Evolutionary conservation across 2,888 invertebrate genomes (phyloP).

Genomic region (Ametastegia equiseti): DNA sequence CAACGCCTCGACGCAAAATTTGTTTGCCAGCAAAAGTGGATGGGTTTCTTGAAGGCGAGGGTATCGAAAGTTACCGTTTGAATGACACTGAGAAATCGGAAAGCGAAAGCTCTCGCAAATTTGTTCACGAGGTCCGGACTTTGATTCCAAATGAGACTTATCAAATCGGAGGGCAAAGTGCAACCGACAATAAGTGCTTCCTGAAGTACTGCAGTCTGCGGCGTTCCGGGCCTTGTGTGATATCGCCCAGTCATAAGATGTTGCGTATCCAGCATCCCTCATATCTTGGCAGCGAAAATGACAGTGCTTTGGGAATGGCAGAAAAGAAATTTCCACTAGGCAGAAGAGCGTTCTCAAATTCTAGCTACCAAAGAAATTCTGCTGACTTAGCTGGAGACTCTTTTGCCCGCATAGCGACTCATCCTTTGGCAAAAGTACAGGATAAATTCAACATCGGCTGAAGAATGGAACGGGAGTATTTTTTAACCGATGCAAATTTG

Average conservation of each 20-base stretch:
- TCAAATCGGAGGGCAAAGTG: not conserved
- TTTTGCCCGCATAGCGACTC: not conserved
- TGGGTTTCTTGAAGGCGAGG: not conserved
- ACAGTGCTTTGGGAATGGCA: not conserved
- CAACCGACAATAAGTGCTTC: constrained; percentile 21
- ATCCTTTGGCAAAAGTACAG: constrained; percentile 9
- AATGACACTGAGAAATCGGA: not conserved
- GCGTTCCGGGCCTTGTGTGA: not conserved
- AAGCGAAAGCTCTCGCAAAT: not conserved
- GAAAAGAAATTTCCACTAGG: constrained; percentile 13
- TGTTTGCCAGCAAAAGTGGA: not conserved
- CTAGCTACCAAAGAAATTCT: constrained; percentile 5
- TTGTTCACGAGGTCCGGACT: not conserved
- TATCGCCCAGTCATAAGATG: not conserved
- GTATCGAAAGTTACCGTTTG: not conserved
- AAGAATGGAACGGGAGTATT: not conserved
- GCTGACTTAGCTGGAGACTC: not conserved
- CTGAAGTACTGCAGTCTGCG: constrained; percentile 24
- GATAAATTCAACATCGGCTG: constrained; percentile 18
- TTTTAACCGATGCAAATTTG: not conserved
- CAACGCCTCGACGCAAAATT: not conserved
- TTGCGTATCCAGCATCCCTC: constrained; percentile 3
- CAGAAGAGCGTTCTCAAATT: constrained; percentile 18
- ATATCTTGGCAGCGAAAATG: not conserved
- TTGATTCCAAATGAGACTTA: not conserved